These are phyloP conservation scores for Eretmocerus hayati DNA, from an alignment of 2,888 invertebrate genomes.

Conservation along the genomic window DNA sequence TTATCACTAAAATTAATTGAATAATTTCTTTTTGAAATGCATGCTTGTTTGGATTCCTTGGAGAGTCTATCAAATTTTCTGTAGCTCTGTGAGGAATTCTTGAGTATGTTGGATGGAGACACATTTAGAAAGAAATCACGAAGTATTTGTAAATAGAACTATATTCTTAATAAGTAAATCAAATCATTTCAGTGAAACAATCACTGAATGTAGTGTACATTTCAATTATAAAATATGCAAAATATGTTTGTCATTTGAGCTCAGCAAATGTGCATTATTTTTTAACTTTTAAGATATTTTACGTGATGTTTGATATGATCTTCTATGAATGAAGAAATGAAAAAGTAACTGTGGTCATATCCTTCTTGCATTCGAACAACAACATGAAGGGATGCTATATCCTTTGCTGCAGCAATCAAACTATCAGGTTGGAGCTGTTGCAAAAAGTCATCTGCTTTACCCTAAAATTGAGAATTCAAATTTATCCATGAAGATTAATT, in stretches of 20 bases:
- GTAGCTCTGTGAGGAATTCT: neutral
- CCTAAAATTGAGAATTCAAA: constrained; percentile 54
- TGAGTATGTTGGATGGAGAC: no score
- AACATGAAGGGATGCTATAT: constrained; percentile 60
- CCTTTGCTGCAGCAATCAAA: constrained; percentile 64
- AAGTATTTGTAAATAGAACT: constrained; percentile 3
- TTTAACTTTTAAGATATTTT: constrained; percentile 58
- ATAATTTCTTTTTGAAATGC: neutral
- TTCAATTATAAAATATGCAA: constrained; percentile 8
- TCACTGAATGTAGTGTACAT: neutral
- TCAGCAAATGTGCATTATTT: neutral
- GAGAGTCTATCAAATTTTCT: neutral
- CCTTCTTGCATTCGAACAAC: constrained; percentile 69
- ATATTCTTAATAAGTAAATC: constrained; percentile 5
- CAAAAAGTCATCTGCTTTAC: constrained; percentile 74
- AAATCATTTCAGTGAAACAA: neutral
- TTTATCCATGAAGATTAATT: no score
- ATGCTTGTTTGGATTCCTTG: neutral
- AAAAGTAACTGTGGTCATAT: constrained; percentile 94
- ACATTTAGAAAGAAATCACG: no score
- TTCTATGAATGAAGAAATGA: constrained; percentile 82
- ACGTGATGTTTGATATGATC: constrained; percentile 91
- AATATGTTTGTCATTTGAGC: constrained; percentile 2
- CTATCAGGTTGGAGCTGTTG: constrained; percentile 74
- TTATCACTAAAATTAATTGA: neutral